Percentiles rank a stretch among this genome's conserved stretches.
phyloP scores from a whole-genome alignment of 2,797 vertebrate genomes.

The Galagoides demidoff region DNA sequence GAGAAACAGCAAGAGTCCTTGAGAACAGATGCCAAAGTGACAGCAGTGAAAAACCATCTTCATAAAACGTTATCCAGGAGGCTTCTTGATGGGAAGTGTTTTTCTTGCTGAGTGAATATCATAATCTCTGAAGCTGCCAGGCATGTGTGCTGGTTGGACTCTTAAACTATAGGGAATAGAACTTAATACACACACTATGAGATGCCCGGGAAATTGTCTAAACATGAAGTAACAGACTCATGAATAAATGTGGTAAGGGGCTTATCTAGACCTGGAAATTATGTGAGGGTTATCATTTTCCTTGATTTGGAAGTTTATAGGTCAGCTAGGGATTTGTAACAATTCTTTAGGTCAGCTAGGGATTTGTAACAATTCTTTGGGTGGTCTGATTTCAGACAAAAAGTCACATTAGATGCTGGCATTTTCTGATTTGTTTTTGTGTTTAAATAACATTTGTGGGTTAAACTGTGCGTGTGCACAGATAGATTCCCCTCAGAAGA shows the following conservation, averaged over 20 bases:
- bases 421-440: conserved; percentile 21
- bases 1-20: conserved; percentile 38
- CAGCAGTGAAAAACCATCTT: conserved; percentile 59
- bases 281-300: conserved; percentile 34
- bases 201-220: conserved; percentile 47
- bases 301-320: conserved; percentile 57
- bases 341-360: background rate
- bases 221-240: conserved; percentile 56
- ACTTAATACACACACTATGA: conserved; percentile 45
- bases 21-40: background rate
- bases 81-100: background rate
- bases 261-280: conserved; percentile 23
- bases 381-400: conserved; percentile 42
- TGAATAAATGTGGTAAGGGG: conserved; percentile 41
- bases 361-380: background rate
- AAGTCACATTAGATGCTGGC: background rate
- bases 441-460: background rate
- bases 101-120: conserved; percentile 56
- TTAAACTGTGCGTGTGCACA: background rate
- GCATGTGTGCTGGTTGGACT: background rate
- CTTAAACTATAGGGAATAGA: background rate
- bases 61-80: conserved; percentile 29
- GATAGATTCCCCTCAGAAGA: background rate
- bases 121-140: conserved; percentile 7
- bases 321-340: background rate